phyloP scores from a whole-genome alignment of 1,140 invertebrate species.

The Magallana gigas region DNA sequence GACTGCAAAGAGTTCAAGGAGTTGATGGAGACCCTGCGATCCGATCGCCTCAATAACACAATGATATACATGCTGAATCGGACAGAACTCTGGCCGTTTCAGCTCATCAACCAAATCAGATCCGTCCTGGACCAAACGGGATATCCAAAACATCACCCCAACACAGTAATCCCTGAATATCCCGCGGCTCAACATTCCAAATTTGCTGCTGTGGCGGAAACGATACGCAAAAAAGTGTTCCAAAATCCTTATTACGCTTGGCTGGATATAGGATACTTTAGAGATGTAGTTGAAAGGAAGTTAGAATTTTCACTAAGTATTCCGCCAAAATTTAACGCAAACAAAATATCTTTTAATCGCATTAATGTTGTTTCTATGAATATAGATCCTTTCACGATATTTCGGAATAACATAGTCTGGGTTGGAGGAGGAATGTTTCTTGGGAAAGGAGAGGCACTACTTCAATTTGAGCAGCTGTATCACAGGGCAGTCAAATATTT shows the following conservation, averaged over 20 bases:
- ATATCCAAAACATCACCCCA: conserved; percentile 68
- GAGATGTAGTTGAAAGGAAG: conserved; percentile 55
- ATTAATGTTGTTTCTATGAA: conserved; percentile 24
- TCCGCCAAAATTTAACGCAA: conserved; percentile 58
- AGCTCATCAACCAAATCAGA: conserved; percentile 56
- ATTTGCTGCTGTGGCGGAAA: conserved; percentile 55
- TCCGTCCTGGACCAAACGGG: conserved; percentile 56
- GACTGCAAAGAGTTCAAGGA: conserved; percentile 37
- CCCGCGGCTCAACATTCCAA: conserved; percentile 64
- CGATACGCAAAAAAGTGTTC: conserved; percentile 54
- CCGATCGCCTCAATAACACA: conserved; percentile 44
- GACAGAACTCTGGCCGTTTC: conserved; percentile 61
- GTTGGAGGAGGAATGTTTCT: conserved; percentile 60
- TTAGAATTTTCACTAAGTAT: conserved; percentile 56
- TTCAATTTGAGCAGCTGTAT: conserved; percentile 64
- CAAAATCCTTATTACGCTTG: conserved; percentile 62
- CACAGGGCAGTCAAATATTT: conserved; percentile 63
- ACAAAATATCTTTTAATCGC: conserved; percentile 59
- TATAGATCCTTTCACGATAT: conserved; percentile 43
- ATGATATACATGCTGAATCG: conserved; percentile 55
- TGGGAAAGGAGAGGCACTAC: conserved; percentile 50
- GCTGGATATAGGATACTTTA: conserved; percentile 69
- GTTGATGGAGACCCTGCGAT: not conserved
- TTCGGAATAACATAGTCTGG: conserved; percentile 60
- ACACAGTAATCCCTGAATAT: conserved; percentile 68